Conservation (phyloP, 2,888 invertebrate species). For the Nysson spinosus region DNA sequence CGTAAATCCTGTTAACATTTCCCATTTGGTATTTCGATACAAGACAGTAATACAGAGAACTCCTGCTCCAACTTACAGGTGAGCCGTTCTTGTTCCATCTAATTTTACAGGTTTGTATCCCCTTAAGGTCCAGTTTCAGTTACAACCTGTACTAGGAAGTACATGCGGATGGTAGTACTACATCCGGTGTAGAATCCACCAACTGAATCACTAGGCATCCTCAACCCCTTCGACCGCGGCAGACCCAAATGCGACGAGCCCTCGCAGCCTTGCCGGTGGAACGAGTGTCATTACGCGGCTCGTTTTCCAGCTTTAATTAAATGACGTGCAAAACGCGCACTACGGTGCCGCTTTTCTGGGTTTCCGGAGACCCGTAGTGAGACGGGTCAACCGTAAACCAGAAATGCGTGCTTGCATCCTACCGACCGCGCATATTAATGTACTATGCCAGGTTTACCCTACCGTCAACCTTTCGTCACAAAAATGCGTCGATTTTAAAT, state of each 20-base stretch:
- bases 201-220: slow-evolving; percentile 18
- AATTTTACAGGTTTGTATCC: slow-evolving; percentile 50
- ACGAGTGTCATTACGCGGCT: slow-evolving; percentile 57
- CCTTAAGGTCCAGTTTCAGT: slow-evolving; percentile 44
- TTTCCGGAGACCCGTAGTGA: slow-evolving; percentile 26
- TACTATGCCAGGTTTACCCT: background rate
- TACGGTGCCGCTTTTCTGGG: slow-evolving; percentile 32
- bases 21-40: slow-evolving; percentile 8
- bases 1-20: slow-evolving; percentile 20
- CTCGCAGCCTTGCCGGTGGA: slow-evolving; percentile 21
- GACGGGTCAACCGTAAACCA: slow-evolving; percentile 47
- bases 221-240: slow-evolving; percentile 8
- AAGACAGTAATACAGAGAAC: slow-evolving; percentile 16
- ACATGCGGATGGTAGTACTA: background rate
- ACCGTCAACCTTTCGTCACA: background rate
- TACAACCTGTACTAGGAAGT: slow-evolving; percentile 29
- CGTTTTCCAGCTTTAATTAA: slow-evolving; percentile 60
- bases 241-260: slow-evolving; percentile 35
- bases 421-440: slow-evolving; percentile 17
- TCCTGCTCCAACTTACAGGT: slow-evolving; percentile 32
- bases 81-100: slow-evolving; percentile 41
- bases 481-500: background rate
- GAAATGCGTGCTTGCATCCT: slow-evolving; percentile 28
- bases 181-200: slow-evolving; percentile 23
- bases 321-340: slow-evolving; percentile 50